These are phyloP conservation scores for Crypturellus undulatus DNA, from an alignment of 2,113 vertebrate genomes.

Conservation along the genomic window DNA sequence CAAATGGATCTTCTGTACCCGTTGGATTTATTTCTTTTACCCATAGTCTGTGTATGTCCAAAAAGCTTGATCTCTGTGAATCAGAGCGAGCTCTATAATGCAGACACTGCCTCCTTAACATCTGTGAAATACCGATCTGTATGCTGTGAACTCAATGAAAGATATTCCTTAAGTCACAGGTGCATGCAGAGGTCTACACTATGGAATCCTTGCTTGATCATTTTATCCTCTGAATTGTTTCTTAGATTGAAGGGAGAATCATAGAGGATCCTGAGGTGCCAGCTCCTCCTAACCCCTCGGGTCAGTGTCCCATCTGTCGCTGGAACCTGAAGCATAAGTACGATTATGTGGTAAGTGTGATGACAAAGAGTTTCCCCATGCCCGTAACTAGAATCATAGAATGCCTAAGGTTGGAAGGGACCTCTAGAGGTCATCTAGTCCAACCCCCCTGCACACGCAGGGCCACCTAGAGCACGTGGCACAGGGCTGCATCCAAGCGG, in stretches of 20 bases:
- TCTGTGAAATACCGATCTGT: fast-evolving
- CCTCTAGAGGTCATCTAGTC: no score
- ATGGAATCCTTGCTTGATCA: neutral
- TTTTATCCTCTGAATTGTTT: slow-evolving; percentile 17
- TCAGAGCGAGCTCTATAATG: neutral
- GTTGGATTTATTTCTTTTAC: neutral
- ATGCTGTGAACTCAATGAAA: neutral
- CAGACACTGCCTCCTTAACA: neutral
- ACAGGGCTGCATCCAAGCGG: no score
- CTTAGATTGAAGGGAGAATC: slow-evolving; percentile 88
- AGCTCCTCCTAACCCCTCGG: slow-evolving; percentile 91
- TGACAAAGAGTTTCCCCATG: neutral
- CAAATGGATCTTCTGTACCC: neutral
- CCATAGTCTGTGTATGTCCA: neutral
- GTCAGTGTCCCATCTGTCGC: slow-evolving; percentile 94
- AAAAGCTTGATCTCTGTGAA: neutral
- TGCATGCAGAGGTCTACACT: neutral
- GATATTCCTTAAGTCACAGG: neutral
- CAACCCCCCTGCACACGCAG: no score
- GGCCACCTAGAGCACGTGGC: no score
- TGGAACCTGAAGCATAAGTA: slow-evolving; percentile 98
- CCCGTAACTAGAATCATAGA: no score
- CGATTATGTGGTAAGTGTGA: slow-evolving; percentile 86
- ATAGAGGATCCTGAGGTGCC: slow-evolving; percentile 61
- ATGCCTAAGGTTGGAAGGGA: no score